A percentile compares a stretch with the other conserved stretches of the same genome.
Evolutionary conservation across 2,113 vertebrate species (phyloP).

Genomic region (Nyctereutes procyonoides): DNA sequence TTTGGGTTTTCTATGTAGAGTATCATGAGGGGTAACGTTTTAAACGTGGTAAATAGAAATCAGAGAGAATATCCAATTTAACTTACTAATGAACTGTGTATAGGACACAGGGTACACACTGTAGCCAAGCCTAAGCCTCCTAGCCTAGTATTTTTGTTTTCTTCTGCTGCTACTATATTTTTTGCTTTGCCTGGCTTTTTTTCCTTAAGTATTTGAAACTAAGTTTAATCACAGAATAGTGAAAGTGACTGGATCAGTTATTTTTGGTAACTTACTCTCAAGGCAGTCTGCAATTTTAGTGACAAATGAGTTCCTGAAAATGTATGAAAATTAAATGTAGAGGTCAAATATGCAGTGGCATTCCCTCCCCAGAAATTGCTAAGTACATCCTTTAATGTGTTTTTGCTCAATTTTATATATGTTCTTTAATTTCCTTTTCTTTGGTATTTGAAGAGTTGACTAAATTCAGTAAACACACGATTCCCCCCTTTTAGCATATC

Average conservation of each 20-base stretch:
- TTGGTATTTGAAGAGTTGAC: neutral
- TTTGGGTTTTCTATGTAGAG: too few relatives aligned
- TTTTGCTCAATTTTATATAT: neutral
- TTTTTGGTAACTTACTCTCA: neutral
- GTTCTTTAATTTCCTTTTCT: neutral
- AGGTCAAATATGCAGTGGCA: neutral
- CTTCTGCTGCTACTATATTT: neutral
- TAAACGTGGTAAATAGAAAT: constrained; percentile 6
- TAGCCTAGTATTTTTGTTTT: neutral
- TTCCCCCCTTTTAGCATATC: neutral
- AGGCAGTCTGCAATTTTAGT: neutral
- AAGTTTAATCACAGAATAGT: neutral
- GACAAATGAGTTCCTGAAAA: neutral
- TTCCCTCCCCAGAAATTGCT: neutral
- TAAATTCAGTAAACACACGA: neutral
- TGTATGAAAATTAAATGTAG: neutral
- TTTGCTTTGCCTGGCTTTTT: neutral
- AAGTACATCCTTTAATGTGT: neutral
- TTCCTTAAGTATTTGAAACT: constrained; percentile 14
- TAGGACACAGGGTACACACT: neutral
- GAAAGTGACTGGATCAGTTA: neutral
- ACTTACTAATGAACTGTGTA: neutral
- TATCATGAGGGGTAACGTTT: neutral
- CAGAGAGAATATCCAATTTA: neutral
- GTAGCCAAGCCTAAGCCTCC: neutral